Evolutionary conservation across 2,888 invertebrate species (phyloP).

Genomic region (Agrochola circellaris): DNA sequence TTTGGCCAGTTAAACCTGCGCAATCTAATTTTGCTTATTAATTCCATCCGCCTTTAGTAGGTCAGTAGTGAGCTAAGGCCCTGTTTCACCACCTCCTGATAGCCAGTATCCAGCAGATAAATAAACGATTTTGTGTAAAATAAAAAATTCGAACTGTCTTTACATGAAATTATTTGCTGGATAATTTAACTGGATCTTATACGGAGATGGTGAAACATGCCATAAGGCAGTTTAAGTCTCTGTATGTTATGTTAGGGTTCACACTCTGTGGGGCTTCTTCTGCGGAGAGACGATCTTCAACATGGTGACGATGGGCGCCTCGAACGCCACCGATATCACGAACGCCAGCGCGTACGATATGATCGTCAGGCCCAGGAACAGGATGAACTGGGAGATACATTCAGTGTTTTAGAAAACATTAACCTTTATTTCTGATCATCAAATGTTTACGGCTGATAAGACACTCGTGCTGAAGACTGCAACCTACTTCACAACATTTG

Average conservation of each 20-base stretch:
- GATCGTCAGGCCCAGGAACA: constrained; percentile 95
- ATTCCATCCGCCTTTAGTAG: constrained; percentile 32
- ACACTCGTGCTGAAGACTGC: too few relatives aligned
- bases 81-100: constrained; percentile 26
- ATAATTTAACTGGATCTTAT: not conserved
- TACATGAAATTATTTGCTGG: not conserved
- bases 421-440: too few relatives aligned
- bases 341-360: constrained; percentile 95
- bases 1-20: constrained; percentile 43
- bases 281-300: constrained; percentile 93
- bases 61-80: constrained; percentile 44
- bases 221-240: constrained; percentile 57
- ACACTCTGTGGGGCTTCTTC: constrained; percentile 85
- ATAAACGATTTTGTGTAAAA: not conserved
- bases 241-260: constrained; percentile 61
- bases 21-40: constrained; percentile 37
- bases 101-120: constrained; percentile 7
- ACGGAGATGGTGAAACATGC: constrained; percentile 22
- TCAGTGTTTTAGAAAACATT: not conserved
- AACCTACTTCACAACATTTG: too few relatives aligned
- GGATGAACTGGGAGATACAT: constrained; percentile 91
- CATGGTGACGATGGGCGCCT: constrained; percentile 96
- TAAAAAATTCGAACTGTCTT: not conserved
- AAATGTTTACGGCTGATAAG: too few relatives aligned
- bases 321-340: constrained; percentile 95